These are phyloP conservation scores for Panorpa germanica DNA, from an alignment of 2,888 invertebrate species.

Conservation along the genomic window DNA sequence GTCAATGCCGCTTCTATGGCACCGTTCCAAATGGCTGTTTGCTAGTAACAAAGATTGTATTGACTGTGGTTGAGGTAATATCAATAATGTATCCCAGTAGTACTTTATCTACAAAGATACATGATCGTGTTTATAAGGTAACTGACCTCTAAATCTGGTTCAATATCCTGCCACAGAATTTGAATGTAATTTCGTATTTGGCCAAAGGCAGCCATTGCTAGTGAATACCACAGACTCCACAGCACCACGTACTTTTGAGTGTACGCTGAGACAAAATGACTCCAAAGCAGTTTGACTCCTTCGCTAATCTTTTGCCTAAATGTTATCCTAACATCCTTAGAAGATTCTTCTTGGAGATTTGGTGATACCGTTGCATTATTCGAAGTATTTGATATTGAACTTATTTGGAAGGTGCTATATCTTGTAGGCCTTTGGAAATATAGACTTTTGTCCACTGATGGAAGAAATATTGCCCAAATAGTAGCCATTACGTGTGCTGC, in stretches of 20 bases:
- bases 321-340: no score
- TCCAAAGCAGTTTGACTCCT: slow-evolving; percentile 20
- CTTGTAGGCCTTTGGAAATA: slow-evolving; percentile 59
- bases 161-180: slow-evolving; percentile 50
- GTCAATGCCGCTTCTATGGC: slow-evolving; percentile 54
- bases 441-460: slow-evolving; percentile 42
- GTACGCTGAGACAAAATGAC: slow-evolving; percentile 26
- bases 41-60: no score
- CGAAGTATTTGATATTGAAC: no score
- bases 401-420: no score
- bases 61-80: no score
- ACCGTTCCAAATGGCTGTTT: no score
- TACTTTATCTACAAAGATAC: no score
- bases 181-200: slow-evolving; percentile 55
- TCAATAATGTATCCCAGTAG: no score
- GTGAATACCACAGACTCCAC: slow-evolving; percentile 29
- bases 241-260: slow-evolving; percentile 23
- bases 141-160: slow-evolving; percentile 23
- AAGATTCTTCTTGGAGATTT: no score
- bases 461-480: slow-evolving; percentile 48
- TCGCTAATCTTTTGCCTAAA: no score
- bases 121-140: no score
- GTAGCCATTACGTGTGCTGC: slow-evolving; percentile 46
- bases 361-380: no score
- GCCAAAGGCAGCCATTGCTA: slow-evolving; percentile 25